Percentiles rank a stretch among this genome's conserved stretches.
Conservation (phyloP, 2,888 invertebrate species). For the Tinea trinotella region DNA sequence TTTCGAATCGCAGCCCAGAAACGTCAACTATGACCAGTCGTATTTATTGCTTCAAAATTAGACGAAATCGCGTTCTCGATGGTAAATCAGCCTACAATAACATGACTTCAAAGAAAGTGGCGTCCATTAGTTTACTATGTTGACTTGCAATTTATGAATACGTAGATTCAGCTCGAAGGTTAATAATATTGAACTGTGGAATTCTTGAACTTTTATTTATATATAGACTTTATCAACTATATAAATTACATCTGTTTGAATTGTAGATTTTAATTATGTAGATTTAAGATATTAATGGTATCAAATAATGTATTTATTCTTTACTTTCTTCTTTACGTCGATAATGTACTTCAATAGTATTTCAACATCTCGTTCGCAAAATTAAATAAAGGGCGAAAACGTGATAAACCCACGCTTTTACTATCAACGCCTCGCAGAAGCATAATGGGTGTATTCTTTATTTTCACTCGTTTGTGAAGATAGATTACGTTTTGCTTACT, state of each 20-base stretch:
- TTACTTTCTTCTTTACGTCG: no score
- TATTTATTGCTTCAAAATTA: constrained; percentile 63
- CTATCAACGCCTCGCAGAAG: constrained; percentile 19
- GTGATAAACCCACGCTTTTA: not conserved
- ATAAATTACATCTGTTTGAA: not conserved
- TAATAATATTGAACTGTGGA: not conserved
- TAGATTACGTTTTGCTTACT: no score
- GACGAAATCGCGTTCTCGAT: constrained; percentile 44
- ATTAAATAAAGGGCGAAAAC: not conserved
- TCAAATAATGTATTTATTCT: no score
- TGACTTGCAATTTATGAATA: constrained; percentile 5
- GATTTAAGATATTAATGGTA: no score
- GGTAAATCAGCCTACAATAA: constrained; percentile 29
- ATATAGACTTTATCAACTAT: not conserved
- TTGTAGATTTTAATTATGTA: no score
- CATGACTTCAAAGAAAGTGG: constrained; percentile 20
- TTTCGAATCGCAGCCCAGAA: constrained; percentile 62
- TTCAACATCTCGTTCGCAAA: not conserved
- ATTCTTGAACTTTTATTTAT: not conserved
- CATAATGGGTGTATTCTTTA: constrained; percentile 15
- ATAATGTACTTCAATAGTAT: no score
- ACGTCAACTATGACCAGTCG: constrained; percentile 54
- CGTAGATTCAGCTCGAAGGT: constrained; percentile 1
- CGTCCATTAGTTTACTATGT: constrained; percentile 3
- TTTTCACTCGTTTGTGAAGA: not conserved